phyloP scores from a whole-genome alignment of 2,888 invertebrate species.

The Drosophila planitibia region DNA sequence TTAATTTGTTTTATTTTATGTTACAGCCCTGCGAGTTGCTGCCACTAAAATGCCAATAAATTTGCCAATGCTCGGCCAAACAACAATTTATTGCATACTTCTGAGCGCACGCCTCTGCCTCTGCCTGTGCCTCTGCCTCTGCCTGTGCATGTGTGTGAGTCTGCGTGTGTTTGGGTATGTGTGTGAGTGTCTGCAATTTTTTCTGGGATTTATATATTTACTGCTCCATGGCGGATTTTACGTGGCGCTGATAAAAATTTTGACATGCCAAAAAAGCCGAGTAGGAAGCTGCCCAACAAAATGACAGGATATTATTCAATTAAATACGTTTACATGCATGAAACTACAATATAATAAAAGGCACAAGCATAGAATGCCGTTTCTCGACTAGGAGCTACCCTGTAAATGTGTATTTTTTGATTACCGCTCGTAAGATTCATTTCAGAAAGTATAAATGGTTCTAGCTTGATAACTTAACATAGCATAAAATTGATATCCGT shows the following conservation, averaged over 20 bases:
- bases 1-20: slow-evolving; percentile 69
- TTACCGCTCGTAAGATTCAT: not conserved
- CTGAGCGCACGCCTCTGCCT: slow-evolving; percentile 16
- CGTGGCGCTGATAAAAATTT: slow-evolving; percentile 73
- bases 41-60: slow-evolving; percentile 81
- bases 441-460: not conserved
- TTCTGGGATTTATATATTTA: slow-evolving; percentile 73
- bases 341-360: slow-evolving; percentile 73
- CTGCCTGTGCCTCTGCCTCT: not conserved
- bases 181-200: slow-evolving; percentile 13
- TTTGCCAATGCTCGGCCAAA: slow-evolving; percentile 58
- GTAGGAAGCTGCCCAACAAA: slow-evolving; percentile 59
- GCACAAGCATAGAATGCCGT: slow-evolving; percentile 21
- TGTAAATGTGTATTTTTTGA: not conserved
- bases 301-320: slow-evolving; percentile 84
- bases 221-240: slow-evolving; percentile 65
- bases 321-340: slow-evolving; percentile 81
- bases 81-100: slow-evolving; percentile 77
- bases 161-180: not conserved
- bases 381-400: slow-evolving; percentile 28
- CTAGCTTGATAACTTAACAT: not conserved
- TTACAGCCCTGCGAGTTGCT: slow-evolving; percentile 39
- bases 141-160: not conserved
- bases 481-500: not conserved
- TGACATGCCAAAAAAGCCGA: slow-evolving; percentile 66